phyloP scores from a whole-genome alignment of 2,888 invertebrate genomes.

The Andrena bicolor region DNA sequence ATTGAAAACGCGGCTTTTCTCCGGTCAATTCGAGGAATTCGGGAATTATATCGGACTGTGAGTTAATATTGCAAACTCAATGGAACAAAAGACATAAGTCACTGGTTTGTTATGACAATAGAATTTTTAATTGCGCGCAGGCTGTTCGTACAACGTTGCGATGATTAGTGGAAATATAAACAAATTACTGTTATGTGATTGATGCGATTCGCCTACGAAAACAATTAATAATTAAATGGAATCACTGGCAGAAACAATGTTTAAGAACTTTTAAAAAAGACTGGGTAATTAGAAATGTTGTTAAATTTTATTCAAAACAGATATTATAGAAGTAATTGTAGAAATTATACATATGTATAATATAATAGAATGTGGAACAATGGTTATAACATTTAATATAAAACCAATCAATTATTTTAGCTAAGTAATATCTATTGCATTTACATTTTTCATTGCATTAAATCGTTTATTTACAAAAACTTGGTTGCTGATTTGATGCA shows the following conservation, averaged over 20 bases:
- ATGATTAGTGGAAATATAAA: neutral
- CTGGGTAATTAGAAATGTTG: too few relatives aligned
- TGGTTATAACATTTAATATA: neutral
- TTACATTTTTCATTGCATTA: neutral
- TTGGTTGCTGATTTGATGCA: conserved; percentile 55
- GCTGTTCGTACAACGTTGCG: neutral
- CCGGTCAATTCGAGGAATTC: neutral
- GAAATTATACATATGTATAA: too few relatives aligned
- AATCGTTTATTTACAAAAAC: neutral
- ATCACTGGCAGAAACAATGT: too few relatives aligned
- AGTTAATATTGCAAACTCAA: neutral
- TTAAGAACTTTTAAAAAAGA: too few relatives aligned
- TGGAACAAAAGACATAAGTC: neutral
- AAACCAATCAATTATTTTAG: conserved; percentile 25
- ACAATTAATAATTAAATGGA: too few relatives aligned
- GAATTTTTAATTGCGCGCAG: neutral
- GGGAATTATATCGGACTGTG: too few relatives aligned
- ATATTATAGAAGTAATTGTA: too few relatives aligned
- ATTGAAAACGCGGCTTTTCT: conserved; percentile 11
- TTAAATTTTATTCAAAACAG: too few relatives aligned
- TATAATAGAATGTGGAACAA: too few relatives aligned
- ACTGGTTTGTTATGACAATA: neutral
- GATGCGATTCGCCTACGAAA: too few relatives aligned
- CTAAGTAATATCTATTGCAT: neutral
- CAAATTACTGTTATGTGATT: neutral